Evolutionary conservation across 2,888 invertebrate genomes (phyloP).

Genomic region (Dioctria linearis): DNA sequence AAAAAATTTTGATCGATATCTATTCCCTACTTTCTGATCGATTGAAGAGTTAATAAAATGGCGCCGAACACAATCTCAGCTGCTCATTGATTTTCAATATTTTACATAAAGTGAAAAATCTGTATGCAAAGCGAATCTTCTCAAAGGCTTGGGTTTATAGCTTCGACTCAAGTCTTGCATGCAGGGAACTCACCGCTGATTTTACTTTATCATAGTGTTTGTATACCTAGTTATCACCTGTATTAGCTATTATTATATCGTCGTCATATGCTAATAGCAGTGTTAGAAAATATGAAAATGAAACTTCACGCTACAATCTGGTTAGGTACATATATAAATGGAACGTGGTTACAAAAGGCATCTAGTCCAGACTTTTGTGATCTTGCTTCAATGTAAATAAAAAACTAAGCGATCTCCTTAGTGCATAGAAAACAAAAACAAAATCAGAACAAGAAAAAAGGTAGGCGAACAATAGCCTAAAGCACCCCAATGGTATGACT

Average conservation of each 20-base stretch:
- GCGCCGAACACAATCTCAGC: conserved; percentile 6
- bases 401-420: too few species aligned
- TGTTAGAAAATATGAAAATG: neutral
- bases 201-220: neutral
- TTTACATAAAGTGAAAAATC: conserved; percentile 25
- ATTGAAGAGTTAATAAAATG: conserved; percentile 21
- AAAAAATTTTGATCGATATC: too few species aligned
- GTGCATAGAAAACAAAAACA: neutral
- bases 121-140: conserved; percentile 10
- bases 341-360: too few species aligned
- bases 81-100: neutral
- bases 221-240: conserved; percentile 1
- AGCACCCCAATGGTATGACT: conserved; percentile 8
- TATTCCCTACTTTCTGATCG: neutral
- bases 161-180: neutral
- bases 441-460: conserved; percentile 1
- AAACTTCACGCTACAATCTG: neutral
- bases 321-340: too few species aligned
- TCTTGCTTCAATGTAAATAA: too few species aligned
- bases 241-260: neutral
- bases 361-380: too few species aligned
- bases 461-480: conserved; percentile 8
- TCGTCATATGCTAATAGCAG: conserved; percentile 30
- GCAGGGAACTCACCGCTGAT: neutral
- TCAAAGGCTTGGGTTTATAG: neutral